Conservation (phyloP, 2,797 vertebrate species). For the Coregonus sp. region DNA sequence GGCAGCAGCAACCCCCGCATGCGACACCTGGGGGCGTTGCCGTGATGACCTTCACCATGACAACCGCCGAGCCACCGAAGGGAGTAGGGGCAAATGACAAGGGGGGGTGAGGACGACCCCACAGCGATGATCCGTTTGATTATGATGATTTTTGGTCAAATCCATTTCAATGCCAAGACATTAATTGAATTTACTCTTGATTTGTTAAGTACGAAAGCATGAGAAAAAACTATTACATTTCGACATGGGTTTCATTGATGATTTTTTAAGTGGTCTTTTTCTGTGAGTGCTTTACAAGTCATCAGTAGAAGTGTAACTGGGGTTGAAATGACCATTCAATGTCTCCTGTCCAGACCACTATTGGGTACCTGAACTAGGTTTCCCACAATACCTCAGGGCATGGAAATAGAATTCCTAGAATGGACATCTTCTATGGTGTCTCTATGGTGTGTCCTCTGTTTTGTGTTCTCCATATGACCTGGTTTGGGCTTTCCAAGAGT, state of each 20-base stretch:
- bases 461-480: neutral
- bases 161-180: constrained; percentile 5
- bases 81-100: neutral
- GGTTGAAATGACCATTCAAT: neutral
- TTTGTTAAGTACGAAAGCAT: neutral
- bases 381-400: constrained; percentile 52
- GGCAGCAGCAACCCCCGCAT: constrained; percentile 39
- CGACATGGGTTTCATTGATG: no score
- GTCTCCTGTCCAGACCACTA: constrained; percentile 10
- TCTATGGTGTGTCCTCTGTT: neutral
- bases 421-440: neutral
- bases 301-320: neutral
- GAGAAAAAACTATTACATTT: no score
- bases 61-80: neutral
- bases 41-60: neutral
- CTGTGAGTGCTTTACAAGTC: neutral
- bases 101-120: neutral
- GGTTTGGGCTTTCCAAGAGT: neutral
- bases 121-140: neutral
- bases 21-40: constrained; percentile 26
- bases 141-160: neutral
- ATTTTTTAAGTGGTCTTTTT: neutral
- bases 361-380: constrained; percentile 27
- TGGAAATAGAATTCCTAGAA: neutral
- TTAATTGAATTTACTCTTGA: neutral